Base-by-base conservation (phyloP, 2,797 vertebrate species). In the Sebastes iracundus region DNA sequence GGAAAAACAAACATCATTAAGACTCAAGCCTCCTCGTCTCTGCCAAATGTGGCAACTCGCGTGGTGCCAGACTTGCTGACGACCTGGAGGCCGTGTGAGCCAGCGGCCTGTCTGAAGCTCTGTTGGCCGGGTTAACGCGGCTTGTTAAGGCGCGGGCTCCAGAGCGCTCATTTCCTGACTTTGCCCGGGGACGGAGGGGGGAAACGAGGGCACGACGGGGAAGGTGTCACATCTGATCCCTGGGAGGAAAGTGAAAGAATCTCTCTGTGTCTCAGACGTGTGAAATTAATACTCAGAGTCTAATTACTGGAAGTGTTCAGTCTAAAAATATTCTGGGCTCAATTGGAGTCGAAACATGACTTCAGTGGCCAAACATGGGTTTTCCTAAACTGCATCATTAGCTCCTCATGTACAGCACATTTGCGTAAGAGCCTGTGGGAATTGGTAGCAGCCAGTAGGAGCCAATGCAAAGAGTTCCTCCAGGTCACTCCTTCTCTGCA, bases 401-500 rank as follows among this genome's bases (percentile, higher is more conserved):
- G 66, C 75, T 38, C 28, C 27, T 80, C 35, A 12, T 68, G 55
- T 65, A 49, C 74, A 27, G 72, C 18, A 64, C 38, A 75, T 75
- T 75, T 76, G 69, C 33, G 20, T 53, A 53, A 66, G 52, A 59
- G 72, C 66, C 80, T 64, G 64, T 73, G 83, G 84, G 83, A 87
- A 84, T 35, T 35, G 58, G 84, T 66, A 76, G 79, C 79, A 83
- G 77, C 49, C 25, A 53, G 72, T 53, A 77, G 75, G 86, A 92
- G 74, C 88, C 90, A 90, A 88, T 92, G 90, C 84, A 80, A 70
- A 75, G 79, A 88, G 68, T 79, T 80, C 75, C 72, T 78, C 61
- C 86, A 78, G 85, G 92, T 95, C 89, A 94, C 94, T 88, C 96
- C 95, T 94, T 93, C 95, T 90, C 92, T 69, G 79, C 84, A 93